A percentile compares a stretch with the other conserved stretches of the same genome.
phyloP scores from a whole-genome alignment of 2,113 vertebrate genomes.

The Trochalopteron elliotii region DNA sequence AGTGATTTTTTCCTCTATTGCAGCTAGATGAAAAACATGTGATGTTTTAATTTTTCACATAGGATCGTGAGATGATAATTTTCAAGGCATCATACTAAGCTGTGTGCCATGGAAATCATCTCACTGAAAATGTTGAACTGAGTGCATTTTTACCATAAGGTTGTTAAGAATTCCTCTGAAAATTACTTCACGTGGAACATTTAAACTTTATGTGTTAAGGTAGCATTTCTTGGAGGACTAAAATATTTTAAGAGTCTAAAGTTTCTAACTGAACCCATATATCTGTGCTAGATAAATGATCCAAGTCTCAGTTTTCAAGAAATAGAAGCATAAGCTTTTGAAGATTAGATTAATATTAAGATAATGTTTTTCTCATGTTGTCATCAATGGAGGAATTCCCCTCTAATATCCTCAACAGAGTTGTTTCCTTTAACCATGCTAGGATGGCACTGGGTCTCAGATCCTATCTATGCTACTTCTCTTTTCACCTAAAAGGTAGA shows the following conservation, averaged over 20 bases:
- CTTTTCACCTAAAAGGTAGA: background rate
- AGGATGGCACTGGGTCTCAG: conserved; percentile 16
- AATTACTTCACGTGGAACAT: background rate
- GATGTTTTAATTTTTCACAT: conserved; percentile 19
- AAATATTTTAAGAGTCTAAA: background rate
- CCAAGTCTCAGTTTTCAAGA: conserved; percentile 20
- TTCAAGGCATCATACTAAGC: background rate
- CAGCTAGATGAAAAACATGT: background rate
- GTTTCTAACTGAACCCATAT: background rate
- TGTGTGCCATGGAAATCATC: background rate
- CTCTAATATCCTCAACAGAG: conserved; percentile 36
- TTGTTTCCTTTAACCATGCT: conserved; percentile 32
- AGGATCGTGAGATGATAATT: background rate
- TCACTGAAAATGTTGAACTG: background rate
- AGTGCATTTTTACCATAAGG: background rate
- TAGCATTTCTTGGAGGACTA: background rate
- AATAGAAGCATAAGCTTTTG: conserved; percentile 26
- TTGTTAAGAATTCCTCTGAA: background rate
- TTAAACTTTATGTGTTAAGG: background rate
- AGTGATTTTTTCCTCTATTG: background rate
- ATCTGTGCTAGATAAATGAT: background rate
- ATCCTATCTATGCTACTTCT: background rate
- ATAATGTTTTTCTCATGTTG: conserved; percentile 62
- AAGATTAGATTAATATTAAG: conserved; percentile 43
- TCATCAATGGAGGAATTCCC: conserved; percentile 63